phyloP scores from a whole-genome alignment of 1,140 invertebrate species.

The Pseudomyrmex gracilis region DNA sequence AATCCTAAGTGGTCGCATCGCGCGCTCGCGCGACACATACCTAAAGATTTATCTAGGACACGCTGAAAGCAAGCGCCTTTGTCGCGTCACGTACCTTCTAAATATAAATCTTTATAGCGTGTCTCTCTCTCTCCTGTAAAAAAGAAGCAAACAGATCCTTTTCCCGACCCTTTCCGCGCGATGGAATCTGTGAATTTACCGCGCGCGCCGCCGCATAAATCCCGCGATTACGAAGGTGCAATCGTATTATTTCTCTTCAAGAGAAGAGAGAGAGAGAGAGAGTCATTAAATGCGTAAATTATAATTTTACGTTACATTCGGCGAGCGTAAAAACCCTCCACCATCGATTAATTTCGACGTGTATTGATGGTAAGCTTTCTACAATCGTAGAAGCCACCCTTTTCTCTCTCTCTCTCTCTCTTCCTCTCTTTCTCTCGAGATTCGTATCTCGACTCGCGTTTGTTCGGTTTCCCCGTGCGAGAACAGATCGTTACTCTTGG shows the following conservation, averaged over 20 bases:
- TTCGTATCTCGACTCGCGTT: slow-evolving; percentile 25
- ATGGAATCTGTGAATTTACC: slow-evolving; percentile 6
- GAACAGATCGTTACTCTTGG: slow-evolving; percentile 34
- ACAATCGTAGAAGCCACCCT: neutral
- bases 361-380: slow-evolving; percentile 7
- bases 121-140: slow-evolving; percentile 40
- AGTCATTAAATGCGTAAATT: neutral
- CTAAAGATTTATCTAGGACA: slow-evolving; percentile 63
- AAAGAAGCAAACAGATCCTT: slow-evolving; percentile 35
- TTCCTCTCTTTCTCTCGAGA: slow-evolving; percentile 23
- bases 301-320: neutral
- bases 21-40: neutral
- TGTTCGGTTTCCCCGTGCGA: slow-evolving; percentile 10
- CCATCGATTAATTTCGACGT: neutral
- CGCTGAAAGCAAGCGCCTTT: slow-evolving; percentile 62
- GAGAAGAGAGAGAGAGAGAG: neutral
- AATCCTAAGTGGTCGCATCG: slow-evolving; percentile 40
- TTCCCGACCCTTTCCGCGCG: slow-evolving; percentile 13
- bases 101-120: slow-evolving; percentile 58
- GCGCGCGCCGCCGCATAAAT: slow-evolving; percentile 2
- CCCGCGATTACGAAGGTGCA: neutral
- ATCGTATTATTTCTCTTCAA: neutral
- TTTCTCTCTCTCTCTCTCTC: slow-evolving; percentile 2
- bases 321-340: neutral
- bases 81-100: slow-evolving; percentile 69